A percentile compares a stretch with the other conserved stretches of the same genome.
These are phyloP conservation scores for Megalurothrips usitatus DNA, from an alignment of 2,888 invertebrate genomes.

Conservation along the genomic window DNA sequence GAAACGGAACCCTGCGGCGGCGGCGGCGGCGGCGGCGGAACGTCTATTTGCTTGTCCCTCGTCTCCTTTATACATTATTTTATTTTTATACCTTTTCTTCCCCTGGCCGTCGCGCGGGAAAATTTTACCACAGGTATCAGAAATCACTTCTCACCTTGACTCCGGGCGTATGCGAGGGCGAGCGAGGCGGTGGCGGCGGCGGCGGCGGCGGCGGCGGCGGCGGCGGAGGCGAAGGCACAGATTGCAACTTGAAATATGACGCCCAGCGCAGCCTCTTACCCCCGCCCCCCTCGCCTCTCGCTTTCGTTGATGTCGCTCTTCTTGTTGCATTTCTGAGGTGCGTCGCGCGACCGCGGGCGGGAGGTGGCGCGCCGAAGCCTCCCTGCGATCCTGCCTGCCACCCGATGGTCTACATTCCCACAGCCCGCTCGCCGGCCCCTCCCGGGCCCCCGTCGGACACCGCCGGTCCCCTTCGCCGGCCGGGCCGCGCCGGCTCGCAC, in stretches of 20 bases:
- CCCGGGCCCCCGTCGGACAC: neutral
- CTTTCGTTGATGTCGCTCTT: neutral
- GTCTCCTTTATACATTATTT: no score
- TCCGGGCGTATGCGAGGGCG: neutral
- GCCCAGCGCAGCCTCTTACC: neutral
- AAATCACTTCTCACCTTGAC: slow-evolving; percentile 22
- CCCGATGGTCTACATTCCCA: no score
- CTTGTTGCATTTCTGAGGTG: neutral
- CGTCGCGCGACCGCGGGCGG: neutral
- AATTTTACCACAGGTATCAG: slow-evolving; percentile 26
- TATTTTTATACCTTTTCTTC: neutral
- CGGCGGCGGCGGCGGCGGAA: no score
- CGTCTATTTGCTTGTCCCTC: no score
- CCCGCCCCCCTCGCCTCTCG: neutral
- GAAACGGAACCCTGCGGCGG: no score
- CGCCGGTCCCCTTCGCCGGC: no score
- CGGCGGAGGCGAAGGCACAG: neutral
- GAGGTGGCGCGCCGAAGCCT: neutral
- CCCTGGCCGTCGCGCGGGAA: neutral
- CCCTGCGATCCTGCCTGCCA: neutral
- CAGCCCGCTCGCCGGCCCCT: neutral
- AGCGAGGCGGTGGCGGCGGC: neutral
- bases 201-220: neutral
- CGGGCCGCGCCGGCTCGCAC: no score
- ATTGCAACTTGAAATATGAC: slow-evolving; percentile 25